Base-by-base conservation (phyloP, 37 sponge, comb jelly and placozoan genomes). In the Geodia barretti region DNA sequence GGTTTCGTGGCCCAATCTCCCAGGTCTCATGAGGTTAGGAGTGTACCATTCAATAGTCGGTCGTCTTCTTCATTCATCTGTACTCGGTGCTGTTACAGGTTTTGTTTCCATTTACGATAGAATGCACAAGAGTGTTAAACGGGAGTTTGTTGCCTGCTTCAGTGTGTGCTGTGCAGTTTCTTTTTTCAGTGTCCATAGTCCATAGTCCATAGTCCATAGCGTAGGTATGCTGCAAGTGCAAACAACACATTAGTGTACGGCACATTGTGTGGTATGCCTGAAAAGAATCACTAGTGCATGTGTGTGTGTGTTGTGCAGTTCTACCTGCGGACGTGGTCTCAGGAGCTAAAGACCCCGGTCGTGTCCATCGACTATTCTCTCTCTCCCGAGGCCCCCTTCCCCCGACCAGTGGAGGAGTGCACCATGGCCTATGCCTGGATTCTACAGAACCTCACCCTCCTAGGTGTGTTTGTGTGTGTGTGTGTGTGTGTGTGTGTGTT, bases 301-400 rank as follows among this genome's bases (percentile, higher is more conserved):
- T 32, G 33, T 66, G 68, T 72, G 41, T 42, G 4, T 14, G 60
- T 61, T 31, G 30, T n/a, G 8, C 21, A 96, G 97, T 58, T 69
- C 34, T 95, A 97, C 64, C 87, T 97, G 31, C 86, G 98, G 25
- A 38, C 47, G 43, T 95, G 95, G 96, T 77, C 94, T 41, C 39
- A 37, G 26, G 90, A 98, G 36, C 78, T 98, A 74, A 88, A 95
- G 35, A 87, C 79, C 9, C 94, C 96, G 0, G 84, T 98, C 23
- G 76, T 98, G 43, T 91, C 92, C 60, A 79, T 98, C 62, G 91
- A 93, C 68, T 98, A 98, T 85, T 79, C 94, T 29, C 88, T 93
- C 41, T 84, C 96, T 25, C 98, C 98, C 4, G 98, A 98, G 54
- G 86, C 75, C 30, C 94, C 95, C 72, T 98, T 84, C 79, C 98